phyloP scores from a whole-genome alignment of 2,113 vertebrate genomes.

The Stigmatopora argus region DNA sequence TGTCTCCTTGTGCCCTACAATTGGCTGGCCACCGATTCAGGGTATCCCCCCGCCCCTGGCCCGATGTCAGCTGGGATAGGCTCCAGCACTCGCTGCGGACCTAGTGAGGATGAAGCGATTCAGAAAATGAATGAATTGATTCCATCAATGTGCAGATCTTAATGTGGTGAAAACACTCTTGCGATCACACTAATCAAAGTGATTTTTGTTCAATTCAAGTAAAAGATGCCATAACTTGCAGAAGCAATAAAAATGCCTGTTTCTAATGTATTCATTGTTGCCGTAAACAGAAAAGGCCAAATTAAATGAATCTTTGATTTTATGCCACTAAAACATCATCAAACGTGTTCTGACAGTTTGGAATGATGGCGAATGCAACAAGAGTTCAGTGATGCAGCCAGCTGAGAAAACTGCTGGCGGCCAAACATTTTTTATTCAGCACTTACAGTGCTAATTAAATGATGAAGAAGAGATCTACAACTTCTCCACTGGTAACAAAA shows the following conservation, averaged over 20 bases:
- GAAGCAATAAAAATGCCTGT: not conserved
- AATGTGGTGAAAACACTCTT: not conserved
- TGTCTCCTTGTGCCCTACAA: too few species aligned
- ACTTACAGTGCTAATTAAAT: conserved; percentile 18
- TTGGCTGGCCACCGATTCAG: too few species aligned
- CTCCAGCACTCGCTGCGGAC: too few species aligned
- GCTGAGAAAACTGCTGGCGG: conserved; percentile 13
- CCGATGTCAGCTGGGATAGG: too few species aligned
- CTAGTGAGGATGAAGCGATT: too few species aligned
- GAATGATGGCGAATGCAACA: not conserved
- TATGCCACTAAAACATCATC: not conserved
- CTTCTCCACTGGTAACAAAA: conserved; percentile 16
- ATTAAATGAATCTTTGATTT: not conserved
- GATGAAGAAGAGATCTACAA: conserved; percentile 5
- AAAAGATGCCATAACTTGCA: not conserved
- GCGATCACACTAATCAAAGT: not conserved
- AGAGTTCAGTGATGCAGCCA: not conserved
- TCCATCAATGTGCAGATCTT: not conserved
- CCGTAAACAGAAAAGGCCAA: not conserved
- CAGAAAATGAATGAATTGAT: not conserved
- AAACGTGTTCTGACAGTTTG: conserved; percentile 4
- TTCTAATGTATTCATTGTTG: not conserved
- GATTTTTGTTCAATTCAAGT: not conserved
- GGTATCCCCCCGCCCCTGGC: too few species aligned
- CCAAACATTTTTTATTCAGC: conserved; percentile 26